These are phyloP conservation scores for Sycophaga agraensis DNA, from an alignment of 1,140 invertebrate genomes.

Conservation along the genomic window DNA sequence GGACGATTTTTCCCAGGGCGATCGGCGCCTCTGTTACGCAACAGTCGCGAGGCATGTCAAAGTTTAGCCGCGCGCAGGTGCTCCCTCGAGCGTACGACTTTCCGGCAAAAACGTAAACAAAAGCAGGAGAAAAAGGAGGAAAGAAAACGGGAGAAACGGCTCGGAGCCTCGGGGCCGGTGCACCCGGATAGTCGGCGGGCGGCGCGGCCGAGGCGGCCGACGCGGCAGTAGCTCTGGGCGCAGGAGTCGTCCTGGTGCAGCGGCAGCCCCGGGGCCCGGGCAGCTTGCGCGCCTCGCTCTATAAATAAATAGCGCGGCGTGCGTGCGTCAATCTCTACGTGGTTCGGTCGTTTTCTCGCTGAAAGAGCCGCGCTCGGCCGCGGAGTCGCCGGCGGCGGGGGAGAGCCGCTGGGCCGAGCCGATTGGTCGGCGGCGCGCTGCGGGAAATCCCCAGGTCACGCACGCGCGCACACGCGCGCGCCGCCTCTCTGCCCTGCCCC, in stretches of 20 bases:
- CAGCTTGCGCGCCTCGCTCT: slow-evolving; percentile 1
- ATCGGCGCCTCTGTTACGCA: too few species aligned
- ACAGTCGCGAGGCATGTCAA: too few species aligned
- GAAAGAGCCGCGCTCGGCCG: not conserved
- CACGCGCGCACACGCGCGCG: not conserved
- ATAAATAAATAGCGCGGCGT: slow-evolving; percentile 14
- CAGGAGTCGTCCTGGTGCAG: too few species aligned
- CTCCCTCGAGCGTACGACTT: too few species aligned
- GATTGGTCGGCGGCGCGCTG: slow-evolving; percentile 38
- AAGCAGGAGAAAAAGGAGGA: not conserved
- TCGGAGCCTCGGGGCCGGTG: not conserved
- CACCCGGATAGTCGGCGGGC: not conserved
- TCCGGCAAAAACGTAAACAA: too few species aligned
- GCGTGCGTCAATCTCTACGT: not conserved
- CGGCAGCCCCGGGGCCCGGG: not conserved
- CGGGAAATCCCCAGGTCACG: slow-evolving; percentile 43
- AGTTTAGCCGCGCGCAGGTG: too few species aligned
- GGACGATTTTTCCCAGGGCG: too few species aligned
- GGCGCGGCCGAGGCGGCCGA: not conserved
- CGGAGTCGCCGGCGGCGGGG: not conserved
- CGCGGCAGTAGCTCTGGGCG: too few species aligned
- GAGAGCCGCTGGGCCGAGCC: not conserved
- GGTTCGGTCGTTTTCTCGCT: not conserved
- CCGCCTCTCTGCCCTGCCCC: not conserved
- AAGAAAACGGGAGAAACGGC: not conserved